These are phyloP conservation scores for Apocrypta bakeri DNA, from an alignment of 1,140 invertebrate species.

Conservation along the genomic window DNA sequence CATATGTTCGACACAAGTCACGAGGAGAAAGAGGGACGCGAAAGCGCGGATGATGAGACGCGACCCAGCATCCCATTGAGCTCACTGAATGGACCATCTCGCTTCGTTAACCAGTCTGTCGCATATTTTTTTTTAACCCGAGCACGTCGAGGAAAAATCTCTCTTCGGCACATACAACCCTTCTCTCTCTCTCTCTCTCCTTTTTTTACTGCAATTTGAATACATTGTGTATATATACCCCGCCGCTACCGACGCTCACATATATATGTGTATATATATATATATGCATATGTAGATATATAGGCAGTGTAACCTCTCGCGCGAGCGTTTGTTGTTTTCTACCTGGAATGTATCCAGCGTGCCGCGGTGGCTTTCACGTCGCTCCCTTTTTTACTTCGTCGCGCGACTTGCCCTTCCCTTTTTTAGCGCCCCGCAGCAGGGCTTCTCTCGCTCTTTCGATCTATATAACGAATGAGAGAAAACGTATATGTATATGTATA, in stretches of 20 bases:
- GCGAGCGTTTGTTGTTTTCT: slow-evolving; percentile 56
- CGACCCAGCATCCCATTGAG: slow-evolving; percentile 72
- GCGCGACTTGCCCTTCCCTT: slow-evolving; percentile 13
- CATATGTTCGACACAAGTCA: slow-evolving; percentile 46
- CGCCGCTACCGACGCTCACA: slow-evolving; percentile 56
- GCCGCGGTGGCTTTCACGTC: neutral
- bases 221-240: slow-evolving; percentile 70
- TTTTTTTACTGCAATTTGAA: slow-evolving; percentile 69
- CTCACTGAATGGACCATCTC: slow-evolving; percentile 72
- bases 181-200: too few relatives aligned
- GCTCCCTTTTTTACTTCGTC: slow-evolving; percentile 43
- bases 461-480: neutral
- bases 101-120: slow-evolving; percentile 76
- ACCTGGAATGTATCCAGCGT: slow-evolving; percentile 55
- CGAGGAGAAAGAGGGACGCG: slow-evolving; percentile 34
- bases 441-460: slow-evolving; percentile 47
- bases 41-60: slow-evolving; percentile 53
- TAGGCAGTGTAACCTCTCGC: slow-evolving; percentile 52
- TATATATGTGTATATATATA: slow-evolving; percentile 70
- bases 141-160: slow-evolving; percentile 60
- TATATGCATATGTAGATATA: slow-evolving; percentile 46
- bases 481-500: too few relatives aligned
- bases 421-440: neutral
- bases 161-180: slow-evolving; percentile 51
- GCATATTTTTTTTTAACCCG: slow-evolving; percentile 61